phyloP scores from a whole-genome alignment of 2,113 vertebrate species.

The Herpailurus yagouaroundi region DNA sequence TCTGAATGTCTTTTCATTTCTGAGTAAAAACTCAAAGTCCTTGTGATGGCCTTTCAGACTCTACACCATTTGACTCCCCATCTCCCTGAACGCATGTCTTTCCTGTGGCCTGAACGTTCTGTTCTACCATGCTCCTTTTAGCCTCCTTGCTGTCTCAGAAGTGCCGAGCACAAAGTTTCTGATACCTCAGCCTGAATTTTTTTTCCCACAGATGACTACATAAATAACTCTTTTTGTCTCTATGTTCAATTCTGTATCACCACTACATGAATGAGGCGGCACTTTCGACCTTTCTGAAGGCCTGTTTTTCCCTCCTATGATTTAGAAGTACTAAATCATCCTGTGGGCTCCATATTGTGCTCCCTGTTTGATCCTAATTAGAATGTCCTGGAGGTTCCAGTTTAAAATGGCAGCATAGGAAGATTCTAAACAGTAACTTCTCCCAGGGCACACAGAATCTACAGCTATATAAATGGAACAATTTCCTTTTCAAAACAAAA shows the following conservation, averaged over 20 bases:
- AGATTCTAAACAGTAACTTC: background rate
- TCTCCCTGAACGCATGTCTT: background rate
- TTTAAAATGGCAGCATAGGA: background rate
- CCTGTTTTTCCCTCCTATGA: too few species aligned
- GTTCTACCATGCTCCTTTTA: fast-evolving
- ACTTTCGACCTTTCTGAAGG: background rate
- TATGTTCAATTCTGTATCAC: background rate
- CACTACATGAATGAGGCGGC: background rate
- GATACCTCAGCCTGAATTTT: background rate
- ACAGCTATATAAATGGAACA: background rate
- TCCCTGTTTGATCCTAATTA: background rate
- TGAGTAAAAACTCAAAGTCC: background rate
- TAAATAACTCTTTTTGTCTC: background rate
- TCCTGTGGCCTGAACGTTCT: background rate
- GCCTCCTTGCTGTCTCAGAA: background rate
- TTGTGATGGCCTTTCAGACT: background rate
- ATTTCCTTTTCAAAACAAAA: too few species aligned
- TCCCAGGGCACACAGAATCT: background rate
- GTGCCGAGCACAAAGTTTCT: background rate
- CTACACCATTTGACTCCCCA: background rate
- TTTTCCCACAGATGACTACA: background rate
- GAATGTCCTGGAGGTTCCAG: background rate
- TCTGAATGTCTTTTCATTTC: background rate
- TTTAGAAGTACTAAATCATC: background rate
- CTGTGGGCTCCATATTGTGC: background rate